A percentile compares a stretch with the other conserved stretches of the same genome.
phyloP scores from a whole-genome alignment of 2,113 vertebrate genomes.

The Telmatochromis bifrenatus region DNA sequence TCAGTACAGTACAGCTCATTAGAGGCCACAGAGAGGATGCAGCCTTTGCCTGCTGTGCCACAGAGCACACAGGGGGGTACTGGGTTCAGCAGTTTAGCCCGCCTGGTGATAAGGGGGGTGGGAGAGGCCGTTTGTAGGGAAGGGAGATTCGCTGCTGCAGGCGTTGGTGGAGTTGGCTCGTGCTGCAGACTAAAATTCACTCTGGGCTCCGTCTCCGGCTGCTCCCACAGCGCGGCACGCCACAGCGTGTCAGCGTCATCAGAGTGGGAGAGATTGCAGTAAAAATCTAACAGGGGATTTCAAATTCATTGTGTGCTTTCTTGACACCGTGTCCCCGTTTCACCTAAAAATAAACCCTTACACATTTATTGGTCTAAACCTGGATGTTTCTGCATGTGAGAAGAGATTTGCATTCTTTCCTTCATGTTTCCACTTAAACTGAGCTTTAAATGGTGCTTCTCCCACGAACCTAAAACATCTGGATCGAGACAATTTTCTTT shows the following conservation, averaged over 20 bases:
- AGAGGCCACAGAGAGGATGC: neutral
- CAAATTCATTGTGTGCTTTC: neutral
- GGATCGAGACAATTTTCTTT: neutral
- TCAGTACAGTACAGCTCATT: neutral
- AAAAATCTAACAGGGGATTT: neutral
- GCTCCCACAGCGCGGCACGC: neutral
- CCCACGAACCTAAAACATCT: neutral
- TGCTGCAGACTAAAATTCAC: neutral
- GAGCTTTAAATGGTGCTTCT: neutral
- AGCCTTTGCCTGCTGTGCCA: neutral
- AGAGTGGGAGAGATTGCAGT: neutral
- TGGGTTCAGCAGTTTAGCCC: neutral
- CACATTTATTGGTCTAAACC: neutral
- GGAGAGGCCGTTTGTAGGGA: neutral
- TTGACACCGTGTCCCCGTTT: neutral
- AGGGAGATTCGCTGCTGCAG: neutral
- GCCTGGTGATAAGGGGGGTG: neutral
- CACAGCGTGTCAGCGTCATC: slow-evolving; percentile 22
- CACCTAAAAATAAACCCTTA: neutral
- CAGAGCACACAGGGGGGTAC: neutral
- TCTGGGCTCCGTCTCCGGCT: neutral
- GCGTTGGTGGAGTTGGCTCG: neutral
- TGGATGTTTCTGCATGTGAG: neutral
- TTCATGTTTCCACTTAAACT: neutral
- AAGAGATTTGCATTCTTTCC: neutral